Evolutionary conservation across 2,113 vertebrate species (phyloP).

Genomic region (Brachirus orientalis): DNA sequence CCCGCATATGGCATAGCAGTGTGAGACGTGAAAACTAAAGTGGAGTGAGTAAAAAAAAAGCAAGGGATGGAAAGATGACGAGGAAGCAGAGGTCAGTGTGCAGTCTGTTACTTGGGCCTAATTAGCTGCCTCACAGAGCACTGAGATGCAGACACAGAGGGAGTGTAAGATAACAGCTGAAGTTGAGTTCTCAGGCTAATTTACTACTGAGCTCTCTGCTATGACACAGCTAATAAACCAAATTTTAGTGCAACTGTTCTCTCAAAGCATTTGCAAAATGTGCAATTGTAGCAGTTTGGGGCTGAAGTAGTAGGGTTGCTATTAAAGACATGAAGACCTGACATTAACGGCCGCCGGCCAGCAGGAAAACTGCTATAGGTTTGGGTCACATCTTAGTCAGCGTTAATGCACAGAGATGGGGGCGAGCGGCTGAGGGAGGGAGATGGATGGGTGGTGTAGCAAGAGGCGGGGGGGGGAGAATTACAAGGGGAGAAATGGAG

Average conservation of each 20-base stretch:
- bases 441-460: conserved; percentile 1
- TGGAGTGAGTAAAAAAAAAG: conserved; percentile 17
- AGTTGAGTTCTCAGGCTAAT: conserved; percentile 19
- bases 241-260: conserved; percentile 30
- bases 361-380: conserved; percentile 37
- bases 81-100: conserved; percentile 24
- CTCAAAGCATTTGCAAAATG: conserved; percentile 20
- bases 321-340: conserved; percentile 18
- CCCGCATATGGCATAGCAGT: conserved; percentile 20
- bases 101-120: conserved; percentile 49
- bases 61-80: conserved; percentile 8
- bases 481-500: conserved; percentile 9
- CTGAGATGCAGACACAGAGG: conserved; percentile 7
- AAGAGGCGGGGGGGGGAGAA: conserved; percentile 8
- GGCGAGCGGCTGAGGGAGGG: not conserved
- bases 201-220: conserved; percentile 19
- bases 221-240: conserved; percentile 46
- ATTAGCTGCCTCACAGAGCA: conserved; percentile 43
- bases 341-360: conserved; percentile 2
- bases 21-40: conserved; percentile 37
- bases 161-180: conserved; percentile 1
- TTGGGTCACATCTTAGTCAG: conserved; percentile 31
- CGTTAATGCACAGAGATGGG: conserved; percentile 46
- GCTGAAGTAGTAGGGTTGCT: conserved; percentile 8
- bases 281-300: conserved; percentile 37